These are phyloP conservation scores for Cyprinodon variegatus DNA, from an alignment of 2,113 vertebrate genomes.

Conservation along the genomic window DNA sequence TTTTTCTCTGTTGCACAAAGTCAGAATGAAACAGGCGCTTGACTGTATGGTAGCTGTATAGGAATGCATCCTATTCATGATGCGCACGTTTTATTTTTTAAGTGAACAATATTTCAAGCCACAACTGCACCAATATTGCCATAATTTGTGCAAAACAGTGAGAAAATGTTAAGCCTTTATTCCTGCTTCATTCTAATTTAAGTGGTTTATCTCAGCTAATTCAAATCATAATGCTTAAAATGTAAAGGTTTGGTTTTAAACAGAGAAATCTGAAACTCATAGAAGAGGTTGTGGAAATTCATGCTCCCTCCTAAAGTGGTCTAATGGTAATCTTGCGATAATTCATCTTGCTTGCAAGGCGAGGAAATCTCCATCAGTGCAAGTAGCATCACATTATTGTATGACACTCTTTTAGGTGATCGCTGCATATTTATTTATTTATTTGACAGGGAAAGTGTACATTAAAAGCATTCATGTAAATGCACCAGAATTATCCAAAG, in stretches of 20 bases:
- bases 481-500: too few relatives aligned
- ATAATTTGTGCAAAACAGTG: constrained; percentile 47
- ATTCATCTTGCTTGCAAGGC: too few relatives aligned
- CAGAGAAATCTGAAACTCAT: neutral
- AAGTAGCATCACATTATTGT: too few relatives aligned
- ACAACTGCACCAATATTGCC: constrained; percentile 33
- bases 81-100: constrained; percentile 55
- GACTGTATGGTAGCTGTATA: constrained; percentile 43
- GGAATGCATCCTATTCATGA: constrained; percentile 60
- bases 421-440: too few relatives aligned
- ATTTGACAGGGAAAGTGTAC: too few relatives aligned
- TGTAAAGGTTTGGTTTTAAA: constrained; percentile 15
- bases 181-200: constrained; percentile 31
- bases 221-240: constrained; percentile 42
- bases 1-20: constrained; percentile 62
- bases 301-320: too few relatives aligned
- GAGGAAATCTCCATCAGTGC: too few relatives aligned
- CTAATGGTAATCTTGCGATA: too few relatives aligned
- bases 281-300: neutral
- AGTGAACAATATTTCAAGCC: constrained; percentile 48
- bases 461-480: too few relatives aligned
- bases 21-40: constrained; percentile 44
- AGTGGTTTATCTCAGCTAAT: constrained; percentile 17
- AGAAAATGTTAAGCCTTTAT: constrained; percentile 39
- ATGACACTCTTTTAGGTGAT: too few relatives aligned